Base-by-base conservation (phyloP, 2,888 invertebrate genomes). In the Aradus depressus region DNA sequence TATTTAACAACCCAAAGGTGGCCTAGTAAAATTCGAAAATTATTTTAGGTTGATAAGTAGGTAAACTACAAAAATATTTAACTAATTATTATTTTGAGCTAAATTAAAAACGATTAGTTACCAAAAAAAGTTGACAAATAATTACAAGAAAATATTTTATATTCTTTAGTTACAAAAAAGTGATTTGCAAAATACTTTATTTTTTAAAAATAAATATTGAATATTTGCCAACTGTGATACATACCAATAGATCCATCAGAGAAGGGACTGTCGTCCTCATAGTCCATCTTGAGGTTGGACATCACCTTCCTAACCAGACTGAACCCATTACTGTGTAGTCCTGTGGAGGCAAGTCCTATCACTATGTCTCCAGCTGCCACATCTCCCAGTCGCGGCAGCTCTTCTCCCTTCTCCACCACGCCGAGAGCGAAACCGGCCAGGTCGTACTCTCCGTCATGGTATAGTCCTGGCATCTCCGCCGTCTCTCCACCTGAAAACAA, bases 401-500 rank as follows among this genome's bases (percentile, higher is more conserved):
- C 69, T 44, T 79, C 73, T 0, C 71, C 63, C 58, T 82, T 75
- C 67, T 96, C 92, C 0, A 95, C 87, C 0, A 88, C 86, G 0
- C 96, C 97, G 1, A 97, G 89, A 1, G 90, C 82, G 69, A 97
- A 97, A 2, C 97, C 98, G 12, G 95, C 96, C 44, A 97, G 68
- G 68, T 98, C 97, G 68, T 95, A 97, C 59, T 92, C 88, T 1
- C 84, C 87, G 0, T 75, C 69, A 2, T 75, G 73, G 69, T 97
- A 98, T 72, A 97, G 84, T 1, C 88, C 84, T 0, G 97, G 96
- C 93, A 96, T 93, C 71, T 95, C 95, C 0, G 96, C 96, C 2
- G 96, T 96, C 71, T 97, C 96, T 0, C 96, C 96, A 55, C 81
- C 81, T 93, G 61, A 1, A 64, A 50, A 39, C 16, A 44, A 22